Percentiles rank a stretch among this genome's conserved stretches.
These are phyloP conservation scores for Chrysotoxum bicinctum DNA, from an alignment of 2,888 invertebrate genomes.

Conservation along the genomic window DNA sequence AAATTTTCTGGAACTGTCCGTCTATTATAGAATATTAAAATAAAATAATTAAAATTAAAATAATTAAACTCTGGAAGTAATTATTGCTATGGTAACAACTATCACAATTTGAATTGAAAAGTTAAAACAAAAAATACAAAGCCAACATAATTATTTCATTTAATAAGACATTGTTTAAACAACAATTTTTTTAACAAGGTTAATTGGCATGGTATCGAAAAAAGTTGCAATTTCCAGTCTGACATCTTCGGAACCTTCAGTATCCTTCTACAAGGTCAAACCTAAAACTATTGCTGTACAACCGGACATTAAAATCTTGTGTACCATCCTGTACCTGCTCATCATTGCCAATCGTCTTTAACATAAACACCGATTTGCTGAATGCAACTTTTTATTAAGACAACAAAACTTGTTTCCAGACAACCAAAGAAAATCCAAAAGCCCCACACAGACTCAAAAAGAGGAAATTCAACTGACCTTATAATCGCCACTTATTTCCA, in stretches of 20 bases:
- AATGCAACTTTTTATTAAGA: neutral
- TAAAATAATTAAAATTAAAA: too few species aligned
- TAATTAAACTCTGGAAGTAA: too few species aligned
- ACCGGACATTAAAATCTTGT: neutral
- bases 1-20: too few species aligned
- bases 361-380: neutral
- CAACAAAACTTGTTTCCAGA: conserved; percentile 31
- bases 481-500: conserved; percentile 38
- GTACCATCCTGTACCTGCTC: conserved; percentile 14
- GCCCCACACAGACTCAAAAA: conserved; percentile 5
- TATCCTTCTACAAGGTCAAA: conserved; percentile 12
- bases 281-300: neutral
- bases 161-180: too few species aligned
- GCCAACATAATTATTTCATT: too few species aligned
- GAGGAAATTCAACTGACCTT: conserved; percentile 63
- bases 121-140: too few species aligned
- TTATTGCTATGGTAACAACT: too few species aligned
- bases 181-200: too few species aligned
- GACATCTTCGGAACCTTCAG: neutral
- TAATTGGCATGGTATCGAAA: too few species aligned
- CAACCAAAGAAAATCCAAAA: conserved; percentile 12
- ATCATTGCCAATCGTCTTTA: neutral
- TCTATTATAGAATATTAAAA: too few species aligned
- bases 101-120: too few species aligned
- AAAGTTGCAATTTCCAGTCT: neutral